These are phyloP conservation scores for Tenthredo notha DNA, from an alignment of 2,888 invertebrate genomes.

Conservation along the genomic window DNA sequence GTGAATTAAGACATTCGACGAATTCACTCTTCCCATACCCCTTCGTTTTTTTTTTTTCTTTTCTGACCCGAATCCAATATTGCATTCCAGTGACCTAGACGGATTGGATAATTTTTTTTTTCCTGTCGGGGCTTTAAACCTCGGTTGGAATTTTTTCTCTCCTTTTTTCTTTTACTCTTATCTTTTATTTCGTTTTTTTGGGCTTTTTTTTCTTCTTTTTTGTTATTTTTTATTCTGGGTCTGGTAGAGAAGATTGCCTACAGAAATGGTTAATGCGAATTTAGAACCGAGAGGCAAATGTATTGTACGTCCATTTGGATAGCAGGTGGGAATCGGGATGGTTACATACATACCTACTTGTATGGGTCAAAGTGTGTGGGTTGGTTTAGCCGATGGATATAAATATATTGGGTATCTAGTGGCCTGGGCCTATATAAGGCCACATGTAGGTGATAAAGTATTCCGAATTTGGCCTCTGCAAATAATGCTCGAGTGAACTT, in stretches of 20 bases:
- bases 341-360: no score
- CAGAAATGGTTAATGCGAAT: background rate
- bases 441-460: slow-evolving; percentile 18
- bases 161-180: no score
- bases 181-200: background rate
- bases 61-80: background rate
- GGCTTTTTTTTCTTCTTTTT: no score
- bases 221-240: background rate
- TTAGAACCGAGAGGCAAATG: background rate
- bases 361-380: background rate
- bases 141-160: background rate
- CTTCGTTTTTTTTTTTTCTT: background rate
- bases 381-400: background rate
- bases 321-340: background rate
- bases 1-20: background rate
- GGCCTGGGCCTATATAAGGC: background rate
- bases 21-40: background rate
- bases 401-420: background rate
- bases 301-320: slow-evolving; percentile 1
- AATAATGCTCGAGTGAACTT: slow-evolving; percentile 33
- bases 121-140: background rate
- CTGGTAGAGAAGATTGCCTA: background rate
- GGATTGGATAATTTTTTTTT: background rate
- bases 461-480: slow-evolving; percentile 36
- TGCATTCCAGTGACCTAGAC: background rate